These are phyloP conservation scores for Cheilosia grossa DNA, from an alignment of 2,888 invertebrate genomes.

Conservation along the genomic window DNA sequence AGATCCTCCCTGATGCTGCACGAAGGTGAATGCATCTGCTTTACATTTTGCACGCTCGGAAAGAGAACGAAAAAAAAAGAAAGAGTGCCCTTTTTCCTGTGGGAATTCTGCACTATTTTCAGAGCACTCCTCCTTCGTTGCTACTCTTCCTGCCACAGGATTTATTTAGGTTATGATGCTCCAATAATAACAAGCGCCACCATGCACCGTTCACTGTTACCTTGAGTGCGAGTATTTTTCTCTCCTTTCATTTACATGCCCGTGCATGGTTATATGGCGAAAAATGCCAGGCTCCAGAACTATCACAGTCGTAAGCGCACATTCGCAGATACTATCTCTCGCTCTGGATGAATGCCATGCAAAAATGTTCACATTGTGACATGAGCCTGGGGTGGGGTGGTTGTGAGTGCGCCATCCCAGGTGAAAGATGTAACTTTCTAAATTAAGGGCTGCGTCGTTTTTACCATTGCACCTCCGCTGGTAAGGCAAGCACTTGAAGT, in stretches of 20 bases:
- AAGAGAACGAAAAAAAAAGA: conserved; percentile 10
- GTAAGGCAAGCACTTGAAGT: conserved; percentile 45
- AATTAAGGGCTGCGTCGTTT: conserved; percentile 29
- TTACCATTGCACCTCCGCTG: neutral
- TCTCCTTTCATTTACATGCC: conserved; percentile 35
- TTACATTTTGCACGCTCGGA: conserved; percentile 63
- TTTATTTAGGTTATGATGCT: conserved; percentile 74
- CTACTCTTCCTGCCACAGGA: conserved; percentile 44
- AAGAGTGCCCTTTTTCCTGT: conserved; percentile 61
- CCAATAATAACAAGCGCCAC: conserved; percentile 51
- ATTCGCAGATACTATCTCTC: conserved; percentile 33
- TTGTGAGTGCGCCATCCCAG: conserved; percentile 23
- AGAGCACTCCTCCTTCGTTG: conserved; percentile 44
- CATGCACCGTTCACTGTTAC: conserved; percentile 1
- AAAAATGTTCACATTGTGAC: conserved; percentile 30
- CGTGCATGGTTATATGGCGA: conserved; percentile 17
- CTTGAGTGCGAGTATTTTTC: conserved; percentile 14
- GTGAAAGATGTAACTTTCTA: conserved; percentile 60
- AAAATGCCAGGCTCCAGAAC: conserved; percentile 18
- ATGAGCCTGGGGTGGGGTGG: conserved; percentile 16
- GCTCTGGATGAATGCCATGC: conserved; percentile 20
- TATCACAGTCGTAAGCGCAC: conserved; percentile 14
- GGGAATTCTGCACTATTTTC: conserved; percentile 64
- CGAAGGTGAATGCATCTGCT: conserved; percentile 66
- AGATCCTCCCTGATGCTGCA: conserved; percentile 47